Evolutionary conservation across 2,797 vertebrate genomes (phyloP), one percentile per base, ranked within the genome.

Genomic region (Microcaecilia unicolor): DNA sequence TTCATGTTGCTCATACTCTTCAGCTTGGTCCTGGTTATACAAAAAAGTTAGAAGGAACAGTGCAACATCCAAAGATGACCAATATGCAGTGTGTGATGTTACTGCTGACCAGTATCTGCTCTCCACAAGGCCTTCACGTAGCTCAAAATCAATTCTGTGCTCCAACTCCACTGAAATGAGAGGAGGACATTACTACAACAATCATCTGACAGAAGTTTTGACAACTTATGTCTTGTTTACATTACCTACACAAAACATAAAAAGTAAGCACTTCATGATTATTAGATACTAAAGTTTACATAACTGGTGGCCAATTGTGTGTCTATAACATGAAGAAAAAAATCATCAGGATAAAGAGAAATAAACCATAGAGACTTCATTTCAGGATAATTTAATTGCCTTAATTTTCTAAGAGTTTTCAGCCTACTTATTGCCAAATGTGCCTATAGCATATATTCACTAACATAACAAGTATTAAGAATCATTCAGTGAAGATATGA

Each of bases 21-120:
- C 57, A 14, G 37, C 8, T 13, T 76, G 75, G 31, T 76, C 81
- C 9, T 86, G 84, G 58, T 87, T 90, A 61, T 88, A 93, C 75
- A 96, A 90, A 75, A 98, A 99, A 35, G 93, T 94, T 45, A 98
- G 74, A 12, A 99, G 81, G 66, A 99, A 98, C 17, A 98, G 89
- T 1, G 96, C 93, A 10, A 99, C 85, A 42, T 99, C 95, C 58
- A 92, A 86, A 5, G 95, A 98, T 22, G 86, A 93, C 96, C 95
- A 99, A 37, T 99, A 99, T 42, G 91, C 89, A 10, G 96, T 99
- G 72, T 98, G 95, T 0, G 96, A 99, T 0, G 95, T 99, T 70
- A 99, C 94, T 0, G 94, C 90, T 0, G 96, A 99, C 95, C 93
- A 98, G 48, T 97, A 98, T 49, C 95, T 88, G 69, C 90, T 99